Conservation (phyloP, 1,140 invertebrate species). For the Plodia interpunctella region DNA sequence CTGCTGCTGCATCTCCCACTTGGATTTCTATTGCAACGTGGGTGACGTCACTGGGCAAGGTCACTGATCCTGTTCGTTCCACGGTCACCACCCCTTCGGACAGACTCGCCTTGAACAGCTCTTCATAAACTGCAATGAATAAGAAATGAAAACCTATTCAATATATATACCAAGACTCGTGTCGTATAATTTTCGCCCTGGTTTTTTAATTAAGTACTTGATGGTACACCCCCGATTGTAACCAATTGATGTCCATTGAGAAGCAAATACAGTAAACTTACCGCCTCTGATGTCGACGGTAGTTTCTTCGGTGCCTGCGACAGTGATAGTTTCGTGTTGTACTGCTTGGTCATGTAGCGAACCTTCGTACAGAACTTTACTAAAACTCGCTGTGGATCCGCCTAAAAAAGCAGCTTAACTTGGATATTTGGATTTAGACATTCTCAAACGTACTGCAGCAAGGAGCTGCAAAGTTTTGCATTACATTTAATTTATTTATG, state of each 20-base stretch:
- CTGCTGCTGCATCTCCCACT: slow-evolving; percentile 29
- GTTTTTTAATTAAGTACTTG: neutral
- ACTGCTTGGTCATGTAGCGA: slow-evolving; percentile 29
- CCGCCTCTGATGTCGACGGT: slow-evolving; percentile 42
- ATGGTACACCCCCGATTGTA: no score
- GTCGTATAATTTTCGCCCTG: no score
- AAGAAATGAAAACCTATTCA: neutral
- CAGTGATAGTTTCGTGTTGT: slow-evolving; percentile 40
- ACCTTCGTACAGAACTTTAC: slow-evolving; percentile 43
- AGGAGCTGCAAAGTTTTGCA: no score
- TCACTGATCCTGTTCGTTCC: slow-evolving; percentile 10
- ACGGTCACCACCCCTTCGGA: slow-evolving; percentile 29
- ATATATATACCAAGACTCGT: no score
- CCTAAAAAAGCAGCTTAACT: neutral
- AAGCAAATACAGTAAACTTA: slow-evolving; percentile 18
- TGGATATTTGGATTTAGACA: no score
- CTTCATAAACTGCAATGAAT: slow-evolving; percentile 30
- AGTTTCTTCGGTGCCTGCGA: slow-evolving; percentile 29
- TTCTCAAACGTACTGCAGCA: no score
- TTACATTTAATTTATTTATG: no score
- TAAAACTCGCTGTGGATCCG: slow-evolving; percentile 26
- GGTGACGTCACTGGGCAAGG: slow-evolving; percentile 20
- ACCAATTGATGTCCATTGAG: no score
- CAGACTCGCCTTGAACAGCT: slow-evolving; percentile 29
- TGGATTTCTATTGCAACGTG: slow-evolving; percentile 34